Conservation (phyloP, 2,888 invertebrate genomes). For the Neria commutata region DNA sequence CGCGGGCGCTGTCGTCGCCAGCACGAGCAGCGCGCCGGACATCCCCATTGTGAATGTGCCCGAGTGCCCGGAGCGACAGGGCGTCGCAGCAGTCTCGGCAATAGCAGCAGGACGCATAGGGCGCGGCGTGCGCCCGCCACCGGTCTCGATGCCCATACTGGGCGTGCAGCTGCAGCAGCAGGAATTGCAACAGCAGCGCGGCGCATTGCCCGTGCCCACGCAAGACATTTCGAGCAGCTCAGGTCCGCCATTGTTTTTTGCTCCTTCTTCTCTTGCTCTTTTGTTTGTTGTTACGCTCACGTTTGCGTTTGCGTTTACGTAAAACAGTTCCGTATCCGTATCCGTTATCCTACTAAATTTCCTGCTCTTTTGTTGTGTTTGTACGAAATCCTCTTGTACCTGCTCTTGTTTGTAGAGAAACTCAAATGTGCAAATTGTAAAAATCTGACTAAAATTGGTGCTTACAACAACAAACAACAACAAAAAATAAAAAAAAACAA, state of each 20-base stretch:
- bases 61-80: slow-evolving; percentile 50
- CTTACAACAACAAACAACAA: neutral
- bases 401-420: slow-evolving; percentile 6
- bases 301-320: neutral
- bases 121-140: slow-evolving; percentile 52
- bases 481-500: neutral
- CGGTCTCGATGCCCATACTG: slow-evolving; percentile 55
- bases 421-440: too few relatives aligned
- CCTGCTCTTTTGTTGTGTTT: slow-evolving; percentile 6
- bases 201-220: slow-evolving; percentile 65
- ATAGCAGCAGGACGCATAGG: slow-evolving; percentile 47
- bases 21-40: slow-evolving; percentile 38
- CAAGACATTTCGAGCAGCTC: slow-evolving; percentile 63
- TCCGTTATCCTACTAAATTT: neutral
- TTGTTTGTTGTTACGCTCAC: neutral
- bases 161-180: slow-evolving; percentile 58
- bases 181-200: slow-evolving; percentile 60
- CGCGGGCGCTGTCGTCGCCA: slow-evolving; percentile 30
- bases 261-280: slow-evolving; percentile 27
- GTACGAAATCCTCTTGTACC: slow-evolving; percentile 19
- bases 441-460: too few relatives aligned
- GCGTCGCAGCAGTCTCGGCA: slow-evolving; percentile 42
- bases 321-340: neutral
- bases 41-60: slow-evolving; percentile 59
- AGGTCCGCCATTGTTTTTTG: slow-evolving; percentile 58